Evolutionary conservation across 2,113 vertebrate species (phyloP).

Genomic region (Hucho hucho): DNA sequence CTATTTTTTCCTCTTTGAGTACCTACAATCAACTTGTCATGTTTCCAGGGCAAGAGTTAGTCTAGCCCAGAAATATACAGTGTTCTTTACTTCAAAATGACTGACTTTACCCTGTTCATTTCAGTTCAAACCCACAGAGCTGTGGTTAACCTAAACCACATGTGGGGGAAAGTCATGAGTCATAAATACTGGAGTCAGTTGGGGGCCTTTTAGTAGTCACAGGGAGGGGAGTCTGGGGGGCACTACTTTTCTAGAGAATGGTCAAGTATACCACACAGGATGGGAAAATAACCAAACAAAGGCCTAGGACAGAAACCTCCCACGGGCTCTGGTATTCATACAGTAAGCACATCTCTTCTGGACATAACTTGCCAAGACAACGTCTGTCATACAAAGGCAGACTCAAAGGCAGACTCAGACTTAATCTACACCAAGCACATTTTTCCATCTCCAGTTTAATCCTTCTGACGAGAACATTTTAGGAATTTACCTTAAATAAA

Average conservation of each 20-base stretch:
- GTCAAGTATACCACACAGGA: neutral
- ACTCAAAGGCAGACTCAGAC: slow-evolving; percentile 6
- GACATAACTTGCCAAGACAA: slow-evolving; percentile 9
- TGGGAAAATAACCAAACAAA: neutral
- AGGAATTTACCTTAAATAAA: neutral
- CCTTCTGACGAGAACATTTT: neutral
- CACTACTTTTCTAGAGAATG: neutral
- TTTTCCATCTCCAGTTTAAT: neutral
- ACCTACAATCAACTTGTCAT: neutral
- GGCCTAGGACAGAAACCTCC: neutral
- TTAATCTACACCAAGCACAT: neutral
- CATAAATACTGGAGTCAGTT: neutral
- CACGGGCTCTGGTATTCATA: neutral
- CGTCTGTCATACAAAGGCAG: slow-evolving; percentile 10
- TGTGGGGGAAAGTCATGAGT: neutral
- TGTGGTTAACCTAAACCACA: neutral
- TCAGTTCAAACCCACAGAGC: neutral
- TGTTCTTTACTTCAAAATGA: too few relatives aligned
- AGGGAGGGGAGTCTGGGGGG: neutral
- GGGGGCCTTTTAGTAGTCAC: neutral
- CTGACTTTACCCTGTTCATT: neutral
- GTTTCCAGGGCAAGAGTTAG: too few relatives aligned
- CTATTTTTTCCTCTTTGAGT: neutral
- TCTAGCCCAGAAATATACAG: too few relatives aligned
- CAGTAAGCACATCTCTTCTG: slow-evolving; percentile 2